These are phyloP conservation scores for Liasis olivaceus DNA, from an alignment of 2,797 vertebrate species.

Conservation along the genomic window DNA sequence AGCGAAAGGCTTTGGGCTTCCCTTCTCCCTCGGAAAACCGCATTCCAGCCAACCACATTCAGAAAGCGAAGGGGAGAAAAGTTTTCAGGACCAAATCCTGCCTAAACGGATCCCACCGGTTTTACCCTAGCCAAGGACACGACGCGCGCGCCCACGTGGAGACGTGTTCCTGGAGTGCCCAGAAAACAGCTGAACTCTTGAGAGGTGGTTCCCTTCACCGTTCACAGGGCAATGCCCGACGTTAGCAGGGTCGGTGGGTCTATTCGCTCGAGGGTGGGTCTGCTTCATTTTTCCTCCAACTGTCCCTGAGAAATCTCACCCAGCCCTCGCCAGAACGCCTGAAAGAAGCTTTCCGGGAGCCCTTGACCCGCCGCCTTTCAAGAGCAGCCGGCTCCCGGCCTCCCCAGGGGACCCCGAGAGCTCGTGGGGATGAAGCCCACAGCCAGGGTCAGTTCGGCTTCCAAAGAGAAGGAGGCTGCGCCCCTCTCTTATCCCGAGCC, in stretches of 20 bases:
- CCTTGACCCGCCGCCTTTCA: not conserved
- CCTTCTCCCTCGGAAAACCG: not conserved
- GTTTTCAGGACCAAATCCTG: not conserved
- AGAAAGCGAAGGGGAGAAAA: no score
- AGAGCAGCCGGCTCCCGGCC: not conserved
- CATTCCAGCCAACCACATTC: not conserved
- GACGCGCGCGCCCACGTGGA: not conserved
- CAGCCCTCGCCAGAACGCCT: not conserved
- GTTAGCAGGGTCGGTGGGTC: not conserved
- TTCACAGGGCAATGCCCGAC: not conserved
- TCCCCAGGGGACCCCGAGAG: not conserved
- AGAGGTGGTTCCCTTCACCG: not conserved
- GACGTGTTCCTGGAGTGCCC: not conserved
- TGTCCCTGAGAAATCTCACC: not conserved
- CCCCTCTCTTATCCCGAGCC: not conserved
- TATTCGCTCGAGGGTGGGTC: not conserved
- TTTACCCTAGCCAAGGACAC: not conserved
- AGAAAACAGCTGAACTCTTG: not conserved
- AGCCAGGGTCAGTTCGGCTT: not conserved
- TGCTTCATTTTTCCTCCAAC: not conserved
- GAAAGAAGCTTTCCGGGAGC: not conserved
- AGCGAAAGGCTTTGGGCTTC: not conserved
- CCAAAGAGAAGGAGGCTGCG: not conserved
- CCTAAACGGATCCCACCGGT: not conserved
- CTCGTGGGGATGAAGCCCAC: not conserved